Evolutionary conservation across 2,797 vertebrate genomes (phyloP).

Genomic region (Gymnoscopelus braueri): DNA sequence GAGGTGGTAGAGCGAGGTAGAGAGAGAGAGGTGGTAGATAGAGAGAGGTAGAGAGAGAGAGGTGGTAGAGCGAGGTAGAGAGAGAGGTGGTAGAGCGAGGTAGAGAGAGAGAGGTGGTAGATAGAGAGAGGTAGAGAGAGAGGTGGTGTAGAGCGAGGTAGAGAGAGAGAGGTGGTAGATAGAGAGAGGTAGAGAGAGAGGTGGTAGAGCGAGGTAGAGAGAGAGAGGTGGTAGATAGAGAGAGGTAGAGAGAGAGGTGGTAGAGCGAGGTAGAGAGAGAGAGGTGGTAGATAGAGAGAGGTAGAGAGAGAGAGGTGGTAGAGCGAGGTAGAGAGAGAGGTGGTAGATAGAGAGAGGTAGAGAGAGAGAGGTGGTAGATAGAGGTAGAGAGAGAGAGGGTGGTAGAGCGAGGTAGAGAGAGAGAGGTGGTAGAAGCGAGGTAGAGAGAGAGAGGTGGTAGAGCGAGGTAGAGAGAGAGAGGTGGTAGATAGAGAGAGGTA

Average conservation of each 20-base stretch:
- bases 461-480: too few species aligned
- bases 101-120: constrained; percentile 27
- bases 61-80: too few species aligned
- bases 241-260: too few species aligned
- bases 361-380: neutral
- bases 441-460: too few species aligned
- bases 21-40: constrained; percentile 14
- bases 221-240: too few species aligned
- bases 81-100: too few species aligned
- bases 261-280: constrained; percentile 2
- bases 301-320: neutral
- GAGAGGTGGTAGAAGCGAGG: neutral
- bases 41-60: too few species aligned
- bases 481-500: too few species aligned
- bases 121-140: constrained; percentile 3
- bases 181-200: too few species aligned
- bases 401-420: neutral
- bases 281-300: neutral
- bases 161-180: neutral
- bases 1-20: too few species aligned
- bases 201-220: too few species aligned
- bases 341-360: neutral
- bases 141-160: neutral
- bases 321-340: neutral
- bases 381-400: neutral